Conservation (phyloP, 2,888 invertebrate species). For the Lycocerus yunnanus region DNA sequence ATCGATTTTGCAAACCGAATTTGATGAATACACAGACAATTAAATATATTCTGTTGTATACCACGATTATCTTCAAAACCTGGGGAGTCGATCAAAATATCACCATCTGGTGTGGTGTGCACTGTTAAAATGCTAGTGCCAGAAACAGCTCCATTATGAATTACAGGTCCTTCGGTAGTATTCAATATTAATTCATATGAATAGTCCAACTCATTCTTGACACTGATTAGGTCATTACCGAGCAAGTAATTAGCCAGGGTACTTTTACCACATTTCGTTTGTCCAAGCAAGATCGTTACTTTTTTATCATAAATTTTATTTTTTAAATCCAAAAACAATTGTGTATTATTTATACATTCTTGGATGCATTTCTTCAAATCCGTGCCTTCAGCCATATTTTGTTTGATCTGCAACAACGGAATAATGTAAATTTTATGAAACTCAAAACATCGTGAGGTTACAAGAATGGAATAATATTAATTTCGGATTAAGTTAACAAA, state of each 20-base stretch:
- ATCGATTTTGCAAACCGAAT: background rate
- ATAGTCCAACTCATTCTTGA: background rate
- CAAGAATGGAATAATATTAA: no score
- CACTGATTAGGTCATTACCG: background rate
- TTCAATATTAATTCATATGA: background rate
- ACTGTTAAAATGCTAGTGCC: background rate
- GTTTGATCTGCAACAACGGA: no score
- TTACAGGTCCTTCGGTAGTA: background rate
- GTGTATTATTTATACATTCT: no score
- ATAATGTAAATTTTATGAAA: no score
- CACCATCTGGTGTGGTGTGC: background rate
- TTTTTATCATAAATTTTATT: no score
- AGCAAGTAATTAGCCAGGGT: background rate
- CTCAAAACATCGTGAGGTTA: no score
- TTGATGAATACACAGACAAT: slow-evolving; percentile 7
- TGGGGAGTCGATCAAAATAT: slow-evolving; percentile 7
- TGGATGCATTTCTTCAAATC: no score
- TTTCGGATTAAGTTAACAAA: no score
- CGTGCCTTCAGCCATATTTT: no score
- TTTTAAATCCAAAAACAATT: no score
- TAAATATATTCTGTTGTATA: slow-evolving; percentile 8
- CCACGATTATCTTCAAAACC: slow-evolving; percentile 21
- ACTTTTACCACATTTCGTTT: background rate
- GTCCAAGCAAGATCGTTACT: background rate
- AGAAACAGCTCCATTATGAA: background rate